A percentile compares a stretch with the other conserved stretches of the same genome.
phyloP scores from a whole-genome alignment of 2,797 vertebrate species.

The Selene dorsalis region DNA sequence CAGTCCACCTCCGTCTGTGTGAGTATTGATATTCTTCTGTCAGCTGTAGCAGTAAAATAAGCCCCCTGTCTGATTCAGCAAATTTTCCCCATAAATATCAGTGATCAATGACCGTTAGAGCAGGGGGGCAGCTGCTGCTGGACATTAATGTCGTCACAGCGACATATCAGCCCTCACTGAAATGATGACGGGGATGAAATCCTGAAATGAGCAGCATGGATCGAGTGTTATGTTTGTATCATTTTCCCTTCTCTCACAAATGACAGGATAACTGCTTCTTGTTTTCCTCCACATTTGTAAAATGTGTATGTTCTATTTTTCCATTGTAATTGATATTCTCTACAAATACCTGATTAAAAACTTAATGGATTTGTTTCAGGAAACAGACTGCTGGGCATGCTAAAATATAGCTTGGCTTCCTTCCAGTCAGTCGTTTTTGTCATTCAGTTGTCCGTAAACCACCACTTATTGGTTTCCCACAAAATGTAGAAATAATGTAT shows the following conservation, averaged over 20 bases:
- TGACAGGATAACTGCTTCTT: not conserved
- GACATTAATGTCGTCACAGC: slow-evolving; percentile 44
- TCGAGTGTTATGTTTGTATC: not conserved
- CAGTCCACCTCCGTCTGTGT: slow-evolving; percentile 28
- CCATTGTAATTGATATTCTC: slow-evolving; percentile 28
- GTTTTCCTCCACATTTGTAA: slow-evolving; percentile 8
- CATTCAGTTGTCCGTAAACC: slow-evolving; percentile 39
- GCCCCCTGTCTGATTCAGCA: slow-evolving; percentile 68
- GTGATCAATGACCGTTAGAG: slow-evolving; percentile 62
- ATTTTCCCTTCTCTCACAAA: slow-evolving; percentile 15
- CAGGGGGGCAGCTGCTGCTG: slow-evolving; percentile 26
- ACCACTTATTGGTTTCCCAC: slow-evolving; percentile 36
- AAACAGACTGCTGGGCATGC: slow-evolving; percentile 42
- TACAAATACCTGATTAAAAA: slow-evolving; percentile 49
- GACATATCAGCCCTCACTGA: slow-evolving; percentile 53
- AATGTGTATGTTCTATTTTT: slow-evolving; percentile 16
- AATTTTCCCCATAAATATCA: slow-evolving; percentile 67
- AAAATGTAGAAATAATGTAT: slow-evolving; percentile 18
- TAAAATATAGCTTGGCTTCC: slow-evolving; percentile 43
- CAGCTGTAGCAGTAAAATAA: slow-evolving; percentile 65
- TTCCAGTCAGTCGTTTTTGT: slow-evolving; percentile 49
- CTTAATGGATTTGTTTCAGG: slow-evolving; percentile 56
- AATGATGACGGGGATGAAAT: slow-evolving; percentile 50
- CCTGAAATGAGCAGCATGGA: slow-evolving; percentile 37
- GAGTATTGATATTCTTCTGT: slow-evolving; percentile 69